Evolutionary conservation across 2,113 vertebrate species (phyloP).

Genomic region (Misgurnus mizolepis): DNA sequence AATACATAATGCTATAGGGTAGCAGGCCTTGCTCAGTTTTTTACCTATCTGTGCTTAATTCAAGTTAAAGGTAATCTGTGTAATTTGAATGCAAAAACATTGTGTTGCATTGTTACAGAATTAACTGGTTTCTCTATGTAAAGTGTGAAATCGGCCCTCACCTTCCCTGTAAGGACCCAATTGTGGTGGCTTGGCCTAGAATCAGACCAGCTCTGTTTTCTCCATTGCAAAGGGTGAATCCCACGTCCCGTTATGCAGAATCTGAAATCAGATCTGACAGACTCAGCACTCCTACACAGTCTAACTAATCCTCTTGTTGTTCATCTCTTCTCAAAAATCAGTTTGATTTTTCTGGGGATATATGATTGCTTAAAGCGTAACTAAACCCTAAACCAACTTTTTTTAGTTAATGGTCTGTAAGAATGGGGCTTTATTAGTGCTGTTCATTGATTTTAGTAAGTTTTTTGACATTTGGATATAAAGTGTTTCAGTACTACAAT

Average conservation of each 20-base stretch:
- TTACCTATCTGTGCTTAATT: neutral
- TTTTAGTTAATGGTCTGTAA: too few relatives aligned
- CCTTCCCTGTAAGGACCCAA: constrained; percentile 44
- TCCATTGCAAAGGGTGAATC: constrained; percentile 21
- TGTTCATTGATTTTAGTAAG: too few relatives aligned
- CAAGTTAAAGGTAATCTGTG: too few relatives aligned
- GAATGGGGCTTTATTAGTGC: too few relatives aligned
- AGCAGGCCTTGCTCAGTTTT: neutral
- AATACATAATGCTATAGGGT: too few relatives aligned
- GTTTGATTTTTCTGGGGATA: constrained; percentile 5
- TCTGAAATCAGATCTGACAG: constrained; percentile 38
- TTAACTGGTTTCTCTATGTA: neutral
- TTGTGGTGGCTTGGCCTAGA: constrained; percentile 7
- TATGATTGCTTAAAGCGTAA: neutral
- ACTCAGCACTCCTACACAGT: constrained; percentile 12
- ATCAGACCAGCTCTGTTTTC: constrained; percentile 19
- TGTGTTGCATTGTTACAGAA: constrained; percentile 60
- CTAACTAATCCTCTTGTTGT: constrained; percentile 19
- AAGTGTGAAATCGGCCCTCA: constrained; percentile 43
- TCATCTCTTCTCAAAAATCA: neutral
- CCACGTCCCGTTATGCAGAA: constrained; percentile 5
- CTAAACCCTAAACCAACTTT: too few relatives aligned
- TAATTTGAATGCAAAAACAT: too few relatives aligned
- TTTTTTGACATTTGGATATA: too few relatives aligned
- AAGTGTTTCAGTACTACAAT: too few relatives aligned